A percentile compares a stretch with the other conserved stretches of the same genome.
Conservation (phyloP, 2,888 invertebrate species). For the Lottia scabra region DNA sequence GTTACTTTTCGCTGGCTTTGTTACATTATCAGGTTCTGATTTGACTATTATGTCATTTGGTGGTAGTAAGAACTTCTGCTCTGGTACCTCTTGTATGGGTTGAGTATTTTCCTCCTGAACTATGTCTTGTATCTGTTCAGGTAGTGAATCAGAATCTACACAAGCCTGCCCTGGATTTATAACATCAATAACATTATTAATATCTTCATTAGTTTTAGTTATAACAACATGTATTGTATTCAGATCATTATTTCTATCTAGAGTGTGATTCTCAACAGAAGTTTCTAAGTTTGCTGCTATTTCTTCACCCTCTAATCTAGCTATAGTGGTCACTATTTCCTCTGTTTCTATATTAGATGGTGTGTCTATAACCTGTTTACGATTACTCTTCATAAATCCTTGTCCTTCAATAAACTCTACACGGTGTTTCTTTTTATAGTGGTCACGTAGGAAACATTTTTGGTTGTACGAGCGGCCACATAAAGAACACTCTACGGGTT, state of each 20-base stretch:
- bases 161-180: background rate
- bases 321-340: background rate
- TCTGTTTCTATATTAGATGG: conserved; percentile 10
- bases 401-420: conserved; percentile 19
- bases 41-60: background rate
- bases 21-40: background rate
- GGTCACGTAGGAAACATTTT: conserved; percentile 38
- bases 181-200: background rate
- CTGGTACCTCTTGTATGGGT: background rate
- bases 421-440: conserved; percentile 44
- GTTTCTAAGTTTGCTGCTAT: background rate
- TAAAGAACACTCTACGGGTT: conserved; percentile 40
- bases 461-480: conserved; percentile 44
- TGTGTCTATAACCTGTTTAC: background rate
- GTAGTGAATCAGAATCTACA: background rate
- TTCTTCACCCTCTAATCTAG: background rate
- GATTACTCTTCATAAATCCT: background rate
- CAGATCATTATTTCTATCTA: background rate
- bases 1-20: background rate
- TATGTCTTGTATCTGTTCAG: background rate
- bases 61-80: background rate
- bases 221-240: conserved; percentile 17
- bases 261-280: background rate
- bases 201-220: conserved; percentile 12
- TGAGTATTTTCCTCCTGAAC: background rate